Evolutionary conservation across 2,888 invertebrate genomes (phyloP), one percentile per base, ranked within the genome.

Genomic region (Synergus gifuensis): DNA sequence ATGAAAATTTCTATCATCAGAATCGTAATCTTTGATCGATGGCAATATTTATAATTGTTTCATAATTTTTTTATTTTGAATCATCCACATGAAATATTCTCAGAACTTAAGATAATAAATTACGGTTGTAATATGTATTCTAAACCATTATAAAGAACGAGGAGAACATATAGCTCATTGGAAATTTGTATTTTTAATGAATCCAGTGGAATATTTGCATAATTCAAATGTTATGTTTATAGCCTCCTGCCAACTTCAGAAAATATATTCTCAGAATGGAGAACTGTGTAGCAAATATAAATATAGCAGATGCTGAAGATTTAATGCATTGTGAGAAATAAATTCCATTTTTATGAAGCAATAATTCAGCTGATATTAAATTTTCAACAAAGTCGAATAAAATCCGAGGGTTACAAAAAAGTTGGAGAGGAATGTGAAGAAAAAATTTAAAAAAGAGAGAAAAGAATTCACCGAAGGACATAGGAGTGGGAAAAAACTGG

Each of bases 171-270:
- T n/a, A 54, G 12, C 16, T 54, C 54, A 54, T 8, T 54, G n/a
- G n/a, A n/a, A 54, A n/a, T 40, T 64, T 14, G 36, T 64, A 64
- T n/a, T 40, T 64, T 64, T n/a, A 66, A 66, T 66, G 66, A 42
- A 18, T n/a, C 11, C 12, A 63, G 63, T 16, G 28, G 36, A 63
- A 63, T 14, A 42, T 66, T 66, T 66, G 18, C 66, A n/a, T 66
- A 66, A 66, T 66, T 28, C 66, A 66, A 66, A 66, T 66, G 66
- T 66, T 66, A n/a, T 18, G 66, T 66, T 66, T 66, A 66, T 42
- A 66, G 66, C 66, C 42, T 66, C 66, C 66, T n/a, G n/a, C 9
- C 64, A 64, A 42, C 42, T 22, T 63, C 18, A 66, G 66, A 66
- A 42, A 42, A 66, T 66, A 66, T 66, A 66, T 49, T 49, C 49